Conservation (phyloP, 2,113 vertebrate species). For the Notiomystis cincta region DNA sequence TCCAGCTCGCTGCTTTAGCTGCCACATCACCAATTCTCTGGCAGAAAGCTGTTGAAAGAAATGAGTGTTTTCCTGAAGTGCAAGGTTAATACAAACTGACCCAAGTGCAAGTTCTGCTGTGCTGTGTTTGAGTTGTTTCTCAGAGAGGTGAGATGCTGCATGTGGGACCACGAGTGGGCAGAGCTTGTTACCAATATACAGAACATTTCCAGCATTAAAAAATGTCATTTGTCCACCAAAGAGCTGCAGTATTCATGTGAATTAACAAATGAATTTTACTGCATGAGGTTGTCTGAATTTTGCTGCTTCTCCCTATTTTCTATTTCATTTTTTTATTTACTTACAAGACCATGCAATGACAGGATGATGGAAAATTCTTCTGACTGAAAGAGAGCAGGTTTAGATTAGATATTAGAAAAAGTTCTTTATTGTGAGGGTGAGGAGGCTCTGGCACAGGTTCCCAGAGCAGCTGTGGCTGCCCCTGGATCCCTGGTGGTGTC, state of each 20-base stretch:
- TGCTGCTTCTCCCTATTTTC: rapidly evolving
- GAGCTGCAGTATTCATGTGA: neutral
- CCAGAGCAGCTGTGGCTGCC: neutral
- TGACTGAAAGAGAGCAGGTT: neutral
- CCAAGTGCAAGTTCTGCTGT: neutral
- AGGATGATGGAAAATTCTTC: neutral
- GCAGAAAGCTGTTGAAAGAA: neutral
- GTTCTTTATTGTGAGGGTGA: rapidly evolving
- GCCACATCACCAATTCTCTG: neutral
- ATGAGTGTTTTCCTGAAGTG: neutral
- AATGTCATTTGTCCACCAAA: neutral
- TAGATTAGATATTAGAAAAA: no score
- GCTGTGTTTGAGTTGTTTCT: neutral
- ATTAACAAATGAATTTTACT: neutral
- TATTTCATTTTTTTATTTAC: neutral
- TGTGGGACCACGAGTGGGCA: neutral
- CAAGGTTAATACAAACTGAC: neutral
- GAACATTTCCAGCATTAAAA: neutral
- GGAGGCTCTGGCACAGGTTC: neutral
- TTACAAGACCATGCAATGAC: neutral
- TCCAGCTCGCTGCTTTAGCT: neutral
- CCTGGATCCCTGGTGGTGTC: neutral
- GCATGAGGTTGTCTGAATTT: neutral
- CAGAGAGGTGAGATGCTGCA: neutral
- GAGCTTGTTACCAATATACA: neutral